phyloP scores from a whole-genome alignment of 2,113 vertebrate genomes.

The Drymodes brunneopygia region DNA sequence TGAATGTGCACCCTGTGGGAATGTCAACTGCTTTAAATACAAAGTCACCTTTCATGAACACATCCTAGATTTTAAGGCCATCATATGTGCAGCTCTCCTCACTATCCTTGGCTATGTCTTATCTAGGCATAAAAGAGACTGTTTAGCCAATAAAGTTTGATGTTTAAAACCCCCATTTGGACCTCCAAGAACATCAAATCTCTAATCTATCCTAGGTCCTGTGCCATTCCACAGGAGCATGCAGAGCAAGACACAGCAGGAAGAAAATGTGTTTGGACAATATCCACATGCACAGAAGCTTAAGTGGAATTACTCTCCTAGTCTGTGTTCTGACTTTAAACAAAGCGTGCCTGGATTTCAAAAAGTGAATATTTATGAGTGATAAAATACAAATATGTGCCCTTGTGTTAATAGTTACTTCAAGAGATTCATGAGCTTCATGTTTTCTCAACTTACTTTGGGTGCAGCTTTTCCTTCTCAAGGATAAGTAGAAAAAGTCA shows the following conservation, averaged over 20 bases:
- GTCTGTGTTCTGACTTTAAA: slow-evolving; percentile 2
- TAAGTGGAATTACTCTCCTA: slow-evolving; percentile 5
- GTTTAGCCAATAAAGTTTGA: neutral
- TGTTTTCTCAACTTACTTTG: neutral
- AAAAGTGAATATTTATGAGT: neutral
- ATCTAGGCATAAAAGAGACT: slow-evolving; percentile 33
- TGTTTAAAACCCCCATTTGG: slow-evolving; percentile 17
- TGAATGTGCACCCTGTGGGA: neutral
- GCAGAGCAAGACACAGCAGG: slow-evolving; percentile 14
- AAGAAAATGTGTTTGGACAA: slow-evolving; percentile 57
- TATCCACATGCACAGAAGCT: neutral
- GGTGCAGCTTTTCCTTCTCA: neutral
- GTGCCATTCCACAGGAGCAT: neutral
- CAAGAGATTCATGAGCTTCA: neutral
- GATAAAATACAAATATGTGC: neutral
- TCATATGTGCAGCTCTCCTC: neutral
- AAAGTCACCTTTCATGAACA: neutral
- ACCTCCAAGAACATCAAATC: slow-evolving; percentile 18
- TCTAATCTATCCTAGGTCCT: slow-evolving; percentile 17
- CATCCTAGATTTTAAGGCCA: neutral
- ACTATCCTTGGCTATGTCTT: neutral
- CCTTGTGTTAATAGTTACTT: neutral
- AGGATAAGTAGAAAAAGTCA: neutral
- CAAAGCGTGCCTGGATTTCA: neutral
- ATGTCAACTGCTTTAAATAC: neutral